Percentiles rank a stretch among this genome's conserved stretches.
Conservation (phyloP, 2,888 invertebrate genomes). For the Drosophila incognita region DNA sequence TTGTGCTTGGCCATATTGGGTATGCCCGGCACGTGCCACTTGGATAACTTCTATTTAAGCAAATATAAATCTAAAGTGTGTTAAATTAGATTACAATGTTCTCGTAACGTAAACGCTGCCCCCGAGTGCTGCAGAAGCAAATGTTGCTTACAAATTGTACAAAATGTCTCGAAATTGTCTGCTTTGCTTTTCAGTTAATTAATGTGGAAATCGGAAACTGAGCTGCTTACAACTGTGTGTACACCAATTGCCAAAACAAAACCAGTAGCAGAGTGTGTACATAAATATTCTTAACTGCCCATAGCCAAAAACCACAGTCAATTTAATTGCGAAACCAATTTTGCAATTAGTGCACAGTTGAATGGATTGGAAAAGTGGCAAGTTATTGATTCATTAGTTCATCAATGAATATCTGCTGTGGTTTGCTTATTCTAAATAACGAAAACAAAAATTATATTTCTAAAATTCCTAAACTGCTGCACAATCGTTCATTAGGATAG, state of each 20-base stretch:
- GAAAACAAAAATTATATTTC: no score
- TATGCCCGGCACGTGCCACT: constrained; percentile 71
- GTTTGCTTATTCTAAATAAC: no score
- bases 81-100: constrained; percentile 81
- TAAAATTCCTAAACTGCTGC: neutral
- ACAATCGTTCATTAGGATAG: neutral
- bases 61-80: constrained; percentile 81
- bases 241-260: neutral
- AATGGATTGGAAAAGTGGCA: neutral
- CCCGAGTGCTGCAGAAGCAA: neutral
- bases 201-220: constrained; percentile 30
- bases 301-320: constrained; percentile 15
- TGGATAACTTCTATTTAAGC: constrained; percentile 81
- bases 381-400: constrained; percentile 18
- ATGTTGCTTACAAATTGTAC: constrained; percentile 44
- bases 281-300: constrained; percentile 3
- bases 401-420: neutral
- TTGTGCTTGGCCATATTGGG: constrained; percentile 29
- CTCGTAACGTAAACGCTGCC: constrained; percentile 66
- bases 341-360: neutral
- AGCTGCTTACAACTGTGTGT: constrained; percentile 16
- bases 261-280: neutral
- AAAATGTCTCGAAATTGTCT: constrained; percentile 25
- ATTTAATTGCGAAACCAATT: constrained; percentile 9
- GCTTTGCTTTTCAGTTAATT: constrained; percentile 41